A percentile compares a stretch with the other conserved stretches of the same genome.
phyloP scores from a whole-genome alignment of 2,888 invertebrate genomes.

The Luperina nickerlii region DNA sequence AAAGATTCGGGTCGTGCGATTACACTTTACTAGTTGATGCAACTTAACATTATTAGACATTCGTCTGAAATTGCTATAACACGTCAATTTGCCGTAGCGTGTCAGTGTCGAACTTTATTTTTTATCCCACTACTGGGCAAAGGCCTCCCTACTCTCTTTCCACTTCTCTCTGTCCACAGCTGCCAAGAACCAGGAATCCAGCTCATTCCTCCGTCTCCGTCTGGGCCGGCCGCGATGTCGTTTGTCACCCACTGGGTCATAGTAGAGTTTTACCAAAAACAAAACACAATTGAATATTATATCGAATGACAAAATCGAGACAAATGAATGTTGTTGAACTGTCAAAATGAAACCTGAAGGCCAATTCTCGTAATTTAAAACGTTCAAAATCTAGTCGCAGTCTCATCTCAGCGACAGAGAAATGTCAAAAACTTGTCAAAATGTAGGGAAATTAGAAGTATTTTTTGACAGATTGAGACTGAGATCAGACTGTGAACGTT shows the following conservation, averaged over 20 bases:
- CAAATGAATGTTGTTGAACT: background rate
- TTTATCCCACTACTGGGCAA: background rate
- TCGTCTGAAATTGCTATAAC: background rate
- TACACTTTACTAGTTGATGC: background rate
- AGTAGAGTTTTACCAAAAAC: background rate
- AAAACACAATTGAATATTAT: background rate
- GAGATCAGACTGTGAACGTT: too few relatives aligned
- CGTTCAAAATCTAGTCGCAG: too few relatives aligned
- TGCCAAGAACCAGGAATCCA: too few relatives aligned
- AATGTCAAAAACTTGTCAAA: too few relatives aligned
- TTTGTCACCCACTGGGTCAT: background rate
- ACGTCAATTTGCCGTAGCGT: background rate
- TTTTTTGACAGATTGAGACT: too few relatives aligned
- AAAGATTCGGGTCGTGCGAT: conserved; percentile 8
- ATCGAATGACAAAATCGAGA: background rate
- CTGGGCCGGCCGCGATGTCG: too few relatives aligned
- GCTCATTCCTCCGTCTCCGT: too few relatives aligned
- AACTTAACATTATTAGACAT: background rate
- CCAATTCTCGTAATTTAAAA: too few relatives aligned
- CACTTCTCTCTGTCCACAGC: too few relatives aligned
- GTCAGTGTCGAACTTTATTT: background rate
- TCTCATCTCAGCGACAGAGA: too few relatives aligned
- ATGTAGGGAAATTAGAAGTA: too few relatives aligned
- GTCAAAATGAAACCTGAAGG: too few relatives aligned
- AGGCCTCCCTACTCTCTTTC: background rate